Conservation (phyloP, 2,113 vertebrate genomes). For the Chelonoidis abingdonii region DNA sequence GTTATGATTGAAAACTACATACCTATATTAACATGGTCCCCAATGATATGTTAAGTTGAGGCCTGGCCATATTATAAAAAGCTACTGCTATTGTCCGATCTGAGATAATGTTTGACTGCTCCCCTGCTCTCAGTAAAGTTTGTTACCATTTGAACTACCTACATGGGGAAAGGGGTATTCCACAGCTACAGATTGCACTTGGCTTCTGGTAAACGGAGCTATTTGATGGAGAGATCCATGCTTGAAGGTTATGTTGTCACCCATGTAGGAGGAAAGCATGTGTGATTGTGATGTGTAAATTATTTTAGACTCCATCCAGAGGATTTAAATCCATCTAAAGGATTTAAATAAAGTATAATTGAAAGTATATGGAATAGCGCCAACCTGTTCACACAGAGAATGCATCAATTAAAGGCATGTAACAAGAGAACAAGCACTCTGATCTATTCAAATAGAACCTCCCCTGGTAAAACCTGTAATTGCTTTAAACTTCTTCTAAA, state of each 20-base stretch:
- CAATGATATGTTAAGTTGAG: background rate
- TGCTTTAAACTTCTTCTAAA: conserved; percentile 74
- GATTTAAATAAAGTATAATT: conserved; percentile 72
- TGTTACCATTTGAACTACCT: conserved; percentile 10
- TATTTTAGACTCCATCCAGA: conserved; percentile 57
- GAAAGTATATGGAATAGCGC: conserved; percentile 40
- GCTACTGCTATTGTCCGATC: background rate
- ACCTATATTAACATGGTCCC: background rate
- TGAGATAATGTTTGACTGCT: background rate
- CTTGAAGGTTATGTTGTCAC: conserved; percentile 50
- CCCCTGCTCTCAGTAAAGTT: background rate
- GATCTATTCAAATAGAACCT: conserved; percentile 74
- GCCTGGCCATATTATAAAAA: background rate
- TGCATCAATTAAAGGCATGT: conserved; percentile 56
- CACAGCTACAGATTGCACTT: conserved; percentile 2
- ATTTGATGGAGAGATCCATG: conserved; percentile 8
- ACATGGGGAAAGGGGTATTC: background rate
- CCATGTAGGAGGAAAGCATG: conserved; percentile 53
- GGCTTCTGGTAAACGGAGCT: background rate
- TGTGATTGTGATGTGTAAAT: conserved; percentile 64
- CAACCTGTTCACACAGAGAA: conserved; percentile 65
- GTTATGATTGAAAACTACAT: background rate
- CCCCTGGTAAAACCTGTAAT: conserved; percentile 71
- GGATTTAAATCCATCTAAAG: conserved; percentile 61
- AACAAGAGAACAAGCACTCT: conserved; percentile 57